phyloP scores from a whole-genome alignment of 1,140 invertebrate genomes.

The Ceratina australensis region DNA sequence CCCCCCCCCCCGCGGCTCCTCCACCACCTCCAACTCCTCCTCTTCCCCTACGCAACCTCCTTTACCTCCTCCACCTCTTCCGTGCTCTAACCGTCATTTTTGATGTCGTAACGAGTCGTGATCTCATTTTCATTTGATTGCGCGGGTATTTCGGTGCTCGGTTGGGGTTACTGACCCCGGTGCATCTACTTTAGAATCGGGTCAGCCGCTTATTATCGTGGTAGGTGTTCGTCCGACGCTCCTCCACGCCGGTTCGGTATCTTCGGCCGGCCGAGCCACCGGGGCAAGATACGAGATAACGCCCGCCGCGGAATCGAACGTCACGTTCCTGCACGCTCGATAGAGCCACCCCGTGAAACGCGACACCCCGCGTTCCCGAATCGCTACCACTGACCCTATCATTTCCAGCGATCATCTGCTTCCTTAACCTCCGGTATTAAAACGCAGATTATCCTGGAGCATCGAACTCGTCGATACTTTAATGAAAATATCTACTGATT shows the following conservation, averaged over 20 bases:
- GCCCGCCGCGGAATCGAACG: slow-evolving; percentile 34
- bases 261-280: slow-evolving; percentile 57
- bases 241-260: slow-evolving; percentile 39
- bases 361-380: slow-evolving; percentile 25
- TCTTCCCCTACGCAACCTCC: slow-evolving; percentile 17
- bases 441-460: no score
- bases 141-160: slow-evolving; percentile 77
- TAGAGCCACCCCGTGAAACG: slow-evolving; percentile 56
- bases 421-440: no score
- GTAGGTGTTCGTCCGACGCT: slow-evolving; percentile 72
- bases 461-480: no score
- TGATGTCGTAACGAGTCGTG: slow-evolving; percentile 80
- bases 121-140: slow-evolving; percentile 81
- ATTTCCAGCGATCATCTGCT: no score
- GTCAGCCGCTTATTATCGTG: slow-evolving; percentile 78
- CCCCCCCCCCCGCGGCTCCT: slow-evolving; percentile 18
- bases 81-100: slow-evolving; percentile 73
- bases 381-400: background rate
- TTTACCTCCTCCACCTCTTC: slow-evolving; percentile 37
- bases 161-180: slow-evolving; percentile 76
- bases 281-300: slow-evolving; percentile 67
- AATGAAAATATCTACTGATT: no score
- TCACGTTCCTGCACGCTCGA: slow-evolving; percentile 38
- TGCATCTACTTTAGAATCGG: slow-evolving; percentile 78
- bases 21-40: slow-evolving; percentile 8